Evolutionary conservation across 1,140 invertebrate genomes (phyloP), one percentile per base, ranked within the genome.

Genomic region (Heterodera carotae): DNA sequence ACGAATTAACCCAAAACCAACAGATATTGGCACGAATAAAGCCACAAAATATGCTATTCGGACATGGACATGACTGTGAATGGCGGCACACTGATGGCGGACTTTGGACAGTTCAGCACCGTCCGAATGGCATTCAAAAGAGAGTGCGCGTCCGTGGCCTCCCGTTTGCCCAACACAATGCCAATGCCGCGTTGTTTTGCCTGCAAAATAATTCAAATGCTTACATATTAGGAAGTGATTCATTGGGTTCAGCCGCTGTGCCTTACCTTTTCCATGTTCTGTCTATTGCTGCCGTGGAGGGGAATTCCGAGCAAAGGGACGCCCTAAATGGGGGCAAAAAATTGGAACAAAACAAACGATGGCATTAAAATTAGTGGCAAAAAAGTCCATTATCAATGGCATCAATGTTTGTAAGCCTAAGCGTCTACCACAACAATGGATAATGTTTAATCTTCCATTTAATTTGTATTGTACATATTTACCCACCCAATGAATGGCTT

Each of bases 401-500:
- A 12, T 66, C 62, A 66, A 34, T 34, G n/a, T n/a, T n/a, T n/a
- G n/a, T n/a, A n/a, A n/a, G n/a, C n/a, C n/a, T n/a, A n/a, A n/a
- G n/a, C n/a, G n/a, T n/a, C n/a, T n/a, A n/a, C n/a, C n/a, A n/a
- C n/a, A n/a, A n/a, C n/a, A n/a, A n/a, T n/a, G n/a, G n/a, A n/a
- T n/a, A n/a, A n/a, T n/a, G n/a, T n/a, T n/a, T n/a, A n/a, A n/a
- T n/a, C n/a, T n/a, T n/a, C n/a, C n/a, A n/a, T n/a, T n/a, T n/a
- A n/a, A n/a, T n/a, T n/a, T n/a, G n/a, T n/a, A n/a, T n/a, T n/a
- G n/a, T n/a, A n/a, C n/a, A n/a, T n/a, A n/a, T n/a, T 87, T 81
- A 64, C 86, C 85, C 87, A 79, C 86, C 85, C 87, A 79, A 22
- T 75, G 76, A 62, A 86, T 25, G 6, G 86, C 84, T 75, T 86